Percentiles rank a stretch among this genome's conserved stretches.
Conservation (phyloP, 2,888 invertebrate species). For the Geophilus truncorum region DNA sequence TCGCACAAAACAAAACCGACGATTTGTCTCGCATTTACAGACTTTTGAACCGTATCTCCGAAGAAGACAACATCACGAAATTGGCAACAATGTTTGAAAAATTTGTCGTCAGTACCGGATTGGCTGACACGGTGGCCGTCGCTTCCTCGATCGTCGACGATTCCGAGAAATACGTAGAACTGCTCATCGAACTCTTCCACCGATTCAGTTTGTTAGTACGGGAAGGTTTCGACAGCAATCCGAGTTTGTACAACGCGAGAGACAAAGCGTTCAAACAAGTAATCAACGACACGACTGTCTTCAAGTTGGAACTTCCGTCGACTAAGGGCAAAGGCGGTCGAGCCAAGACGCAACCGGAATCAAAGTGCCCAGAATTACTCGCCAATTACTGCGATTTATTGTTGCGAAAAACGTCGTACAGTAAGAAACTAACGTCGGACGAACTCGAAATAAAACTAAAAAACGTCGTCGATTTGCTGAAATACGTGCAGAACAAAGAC, state of each 20-base stretch:
- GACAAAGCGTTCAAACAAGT: slow-evolving; percentile 97
- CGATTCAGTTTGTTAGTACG: slow-evolving; percentile 85
- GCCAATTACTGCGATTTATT: slow-evolving; percentile 99
- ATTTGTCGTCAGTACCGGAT: background rate
- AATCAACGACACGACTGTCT: slow-evolving; percentile 94
- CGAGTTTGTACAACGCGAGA: slow-evolving; percentile 91
- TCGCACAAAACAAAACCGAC: too few relatives aligned
- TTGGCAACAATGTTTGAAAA: background rate
- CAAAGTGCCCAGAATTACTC: slow-evolving; percentile 95
- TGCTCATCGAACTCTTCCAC: slow-evolving; percentile 84
- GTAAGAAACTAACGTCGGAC: slow-evolving; percentile 92
- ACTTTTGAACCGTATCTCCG: too few relatives aligned
- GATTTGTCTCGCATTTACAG: too few relatives aligned
- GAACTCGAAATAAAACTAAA: slow-evolving; percentile 90
- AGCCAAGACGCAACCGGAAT: slow-evolving; percentile 66
- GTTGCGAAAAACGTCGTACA: slow-evolving; percentile 88
- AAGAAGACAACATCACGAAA: too few relatives aligned
- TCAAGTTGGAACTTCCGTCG: slow-evolving; percentile 57
- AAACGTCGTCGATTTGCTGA: slow-evolving; percentile 83
- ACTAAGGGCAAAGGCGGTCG: slow-evolving; percentile 41
- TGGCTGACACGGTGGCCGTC: background rate
- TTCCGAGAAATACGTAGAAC: slow-evolving; percentile 96
- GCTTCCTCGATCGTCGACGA: slow-evolving; percentile 56
- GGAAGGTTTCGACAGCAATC: slow-evolving; percentile 95
- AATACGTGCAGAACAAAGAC: slow-evolving; percentile 99